Conservation (phyloP, 2,888 invertebrate species). For the Eumerus sabulonum region DNA sequence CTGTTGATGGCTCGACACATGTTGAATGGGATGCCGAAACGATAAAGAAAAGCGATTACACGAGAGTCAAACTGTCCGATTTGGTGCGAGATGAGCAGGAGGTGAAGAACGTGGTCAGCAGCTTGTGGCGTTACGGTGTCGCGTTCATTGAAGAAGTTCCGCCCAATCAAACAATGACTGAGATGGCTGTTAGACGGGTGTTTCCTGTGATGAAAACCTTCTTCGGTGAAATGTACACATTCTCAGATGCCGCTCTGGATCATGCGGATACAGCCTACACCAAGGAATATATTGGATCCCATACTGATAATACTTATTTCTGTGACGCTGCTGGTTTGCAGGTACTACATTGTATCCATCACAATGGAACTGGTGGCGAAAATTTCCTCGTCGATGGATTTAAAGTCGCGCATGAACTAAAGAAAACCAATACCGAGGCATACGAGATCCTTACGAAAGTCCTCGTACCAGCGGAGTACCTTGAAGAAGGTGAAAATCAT, state of each 20-base stretch:
- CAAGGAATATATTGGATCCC: slow-evolving; percentile 83
- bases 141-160: slow-evolving; percentile 77
- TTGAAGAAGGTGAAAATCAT: slow-evolving; percentile 83
- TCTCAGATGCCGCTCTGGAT: slow-evolving; percentile 80
- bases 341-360: slow-evolving; percentile 82
- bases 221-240: slow-evolving; percentile 87
- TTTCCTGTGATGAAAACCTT: slow-evolving; percentile 85
- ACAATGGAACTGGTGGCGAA: slow-evolving; percentile 84
- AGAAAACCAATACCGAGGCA: slow-evolving; percentile 80
- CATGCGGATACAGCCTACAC: slow-evolving; percentile 88
- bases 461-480: slow-evolving; percentile 83
- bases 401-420: slow-evolving; percentile 82
- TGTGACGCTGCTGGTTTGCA: slow-evolving; percentile 85
- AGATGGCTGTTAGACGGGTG: slow-evolving; percentile 80
- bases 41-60: slow-evolving; percentile 77
- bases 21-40: slow-evolving; percentile 80
- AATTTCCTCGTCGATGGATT: slow-evolving; percentile 88
- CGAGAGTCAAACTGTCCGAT: slow-evolving; percentile 78
- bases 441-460: slow-evolving; percentile 82
- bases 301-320: slow-evolving; percentile 90
- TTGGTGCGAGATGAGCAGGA: slow-evolving; percentile 80
- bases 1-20: slow-evolving; percentile 72
- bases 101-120: slow-evolving; percentile 79
- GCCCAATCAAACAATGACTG: slow-evolving; percentile 76
- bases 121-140: slow-evolving; percentile 76